A percentile compares a stretch with the other conserved stretches of the same genome.
These are phyloP conservation scores for Trissolcus brochymenae DNA, from an alignment of 2,888 invertebrate species.

Conservation along the genomic window DNA sequence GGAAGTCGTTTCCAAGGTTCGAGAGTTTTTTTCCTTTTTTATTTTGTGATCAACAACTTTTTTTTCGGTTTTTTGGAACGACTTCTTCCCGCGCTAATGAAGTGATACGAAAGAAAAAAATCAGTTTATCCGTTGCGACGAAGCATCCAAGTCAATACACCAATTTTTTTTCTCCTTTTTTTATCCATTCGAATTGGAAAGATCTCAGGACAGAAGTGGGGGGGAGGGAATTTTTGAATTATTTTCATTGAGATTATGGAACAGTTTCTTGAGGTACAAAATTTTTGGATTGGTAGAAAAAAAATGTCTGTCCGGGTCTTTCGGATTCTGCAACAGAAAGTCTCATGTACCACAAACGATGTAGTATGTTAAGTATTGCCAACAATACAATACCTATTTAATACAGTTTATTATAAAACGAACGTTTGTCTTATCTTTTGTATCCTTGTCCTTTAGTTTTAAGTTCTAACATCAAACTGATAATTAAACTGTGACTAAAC, in stretches of 20 bases:
- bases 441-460: constrained; percentile 7
- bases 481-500: neutral
- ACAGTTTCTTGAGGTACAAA: neutral
- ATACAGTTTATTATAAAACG: constrained; percentile 75
- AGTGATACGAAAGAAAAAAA: constrained; percentile 67
- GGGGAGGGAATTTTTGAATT: too few species aligned
- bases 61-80: constrained; percentile 59
- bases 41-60: constrained; percentile 12
- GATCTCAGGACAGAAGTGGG: too few species aligned
- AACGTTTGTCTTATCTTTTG: constrained; percentile 14
- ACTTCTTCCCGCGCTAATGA: constrained; percentile 69
- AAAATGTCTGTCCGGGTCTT: constrained; percentile 31
- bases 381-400: constrained; percentile 74
- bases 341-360: constrained; percentile 71
- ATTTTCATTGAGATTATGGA: neutral
- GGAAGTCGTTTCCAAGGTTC: constrained; percentile 63
- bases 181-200: neutral
- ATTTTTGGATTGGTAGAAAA: constrained; percentile 14
- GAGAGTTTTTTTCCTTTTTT: constrained; percentile 2
- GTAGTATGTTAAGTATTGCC: constrained; percentile 74
- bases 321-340: constrained; percentile 59
- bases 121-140: constrained; percentile 67
- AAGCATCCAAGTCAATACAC: constrained; percentile 58
- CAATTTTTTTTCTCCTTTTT: constrained; percentile 22
- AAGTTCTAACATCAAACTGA: neutral